phyloP scores from a whole-genome alignment of 1,140 invertebrate genomes.

The Drosophila sturtevanti region DNA sequence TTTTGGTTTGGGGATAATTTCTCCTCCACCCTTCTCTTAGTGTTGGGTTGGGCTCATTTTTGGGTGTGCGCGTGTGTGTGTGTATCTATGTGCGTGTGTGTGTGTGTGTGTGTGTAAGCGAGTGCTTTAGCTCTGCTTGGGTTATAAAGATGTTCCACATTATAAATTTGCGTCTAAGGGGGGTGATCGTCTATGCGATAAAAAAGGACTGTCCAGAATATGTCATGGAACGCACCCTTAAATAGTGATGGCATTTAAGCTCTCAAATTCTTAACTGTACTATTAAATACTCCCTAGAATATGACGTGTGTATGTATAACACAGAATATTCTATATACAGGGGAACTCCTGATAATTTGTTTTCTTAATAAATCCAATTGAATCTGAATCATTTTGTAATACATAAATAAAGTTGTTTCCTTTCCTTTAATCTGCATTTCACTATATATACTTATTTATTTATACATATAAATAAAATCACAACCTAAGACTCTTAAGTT shows the following conservation, averaged over 20 bases:
- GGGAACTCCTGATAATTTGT: too few species aligned
- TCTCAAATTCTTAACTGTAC: too few species aligned
- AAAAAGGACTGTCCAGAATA: background rate
- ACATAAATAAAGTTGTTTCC: too few species aligned
- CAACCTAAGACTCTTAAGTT: too few species aligned
- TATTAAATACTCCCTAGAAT: too few species aligned
- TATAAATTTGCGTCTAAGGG: conserved; percentile 11
- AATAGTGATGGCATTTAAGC: background rate
- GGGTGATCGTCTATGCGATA: conserved; percentile 9
- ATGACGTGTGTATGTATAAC: too few species aligned
- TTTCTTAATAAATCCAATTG: too few species aligned
- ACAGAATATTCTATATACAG: too few species aligned
- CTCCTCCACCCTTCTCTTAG: background rate
- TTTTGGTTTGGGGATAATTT: background rate
- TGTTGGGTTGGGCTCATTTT: conserved; percentile 13
- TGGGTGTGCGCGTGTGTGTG: background rate
- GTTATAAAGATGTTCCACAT: conserved; percentile 15
- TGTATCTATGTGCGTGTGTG: conserved; percentile 12
- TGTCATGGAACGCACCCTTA: background rate
- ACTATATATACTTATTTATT: too few species aligned
- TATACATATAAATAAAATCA: too few species aligned
- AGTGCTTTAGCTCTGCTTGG: background rate
- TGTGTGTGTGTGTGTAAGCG: background rate
- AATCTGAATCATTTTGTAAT: too few species aligned
- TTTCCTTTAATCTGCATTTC: too few species aligned